These are phyloP conservation scores for Acridotheres tristis DNA, from an alignment of 2,797 vertebrate species.

Conservation along the genomic window DNA sequence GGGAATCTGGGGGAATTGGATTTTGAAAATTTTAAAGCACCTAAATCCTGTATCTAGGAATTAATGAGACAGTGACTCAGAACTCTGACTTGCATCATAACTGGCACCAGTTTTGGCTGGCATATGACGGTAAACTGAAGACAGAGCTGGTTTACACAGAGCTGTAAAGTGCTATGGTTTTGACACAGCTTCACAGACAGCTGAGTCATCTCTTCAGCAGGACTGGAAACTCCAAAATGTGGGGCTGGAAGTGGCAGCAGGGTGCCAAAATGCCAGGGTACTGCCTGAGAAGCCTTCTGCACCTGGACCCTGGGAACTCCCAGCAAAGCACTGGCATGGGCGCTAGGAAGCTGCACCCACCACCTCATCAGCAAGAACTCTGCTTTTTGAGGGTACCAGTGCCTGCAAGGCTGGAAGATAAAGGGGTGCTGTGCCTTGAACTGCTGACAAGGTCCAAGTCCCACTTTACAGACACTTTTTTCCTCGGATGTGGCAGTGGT, in stretches of 20 bases:
- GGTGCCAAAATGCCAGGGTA: fast-evolving
- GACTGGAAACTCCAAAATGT: fast-evolving
- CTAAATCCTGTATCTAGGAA: neutral
- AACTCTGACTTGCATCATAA: neutral
- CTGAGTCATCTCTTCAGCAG: fast-evolving
- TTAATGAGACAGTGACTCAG: neutral
- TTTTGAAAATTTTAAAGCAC: conserved; percentile 9
- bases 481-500: neutral
- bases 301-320: fast-evolving
- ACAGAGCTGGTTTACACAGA: neutral
- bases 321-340: fast-evolving
- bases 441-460: neutral
- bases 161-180: neutral
- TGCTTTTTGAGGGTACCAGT: neutral
- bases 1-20: neutral
- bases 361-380: neutral
- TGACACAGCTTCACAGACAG: neutral
- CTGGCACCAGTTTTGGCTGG: neutral
- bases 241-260: neutral
- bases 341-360: fast-evolving
- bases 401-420: neutral
- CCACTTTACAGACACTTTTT: neutral
- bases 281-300: fast-evolving
- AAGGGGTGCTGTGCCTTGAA: neutral
- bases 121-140: neutral